These are phyloP conservation scores for Macrophya alboannulata DNA, from an alignment of 2,888 invertebrate genomes.

Conservation along the genomic window DNA sequence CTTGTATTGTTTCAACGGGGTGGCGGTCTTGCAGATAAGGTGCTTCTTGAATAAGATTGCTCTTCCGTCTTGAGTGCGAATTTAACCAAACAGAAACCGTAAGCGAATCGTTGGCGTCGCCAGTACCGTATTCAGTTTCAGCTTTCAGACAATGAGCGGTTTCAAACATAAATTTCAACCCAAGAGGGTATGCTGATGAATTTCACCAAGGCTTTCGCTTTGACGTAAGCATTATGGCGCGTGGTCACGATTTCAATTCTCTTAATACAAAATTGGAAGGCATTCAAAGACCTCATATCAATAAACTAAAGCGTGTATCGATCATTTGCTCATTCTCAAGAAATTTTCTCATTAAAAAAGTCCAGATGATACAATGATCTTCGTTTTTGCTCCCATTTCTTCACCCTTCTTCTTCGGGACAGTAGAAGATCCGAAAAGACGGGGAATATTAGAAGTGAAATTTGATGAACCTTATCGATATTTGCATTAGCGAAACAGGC, in stretches of 20 bases:
- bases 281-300: neutral
- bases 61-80: constrained; percentile 28
- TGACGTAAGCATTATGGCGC: neutral
- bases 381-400: neutral
- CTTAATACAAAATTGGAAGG: neutral
- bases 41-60: constrained; percentile 31
- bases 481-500: neutral
- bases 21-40: constrained; percentile 27
- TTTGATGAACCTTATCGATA: neutral
- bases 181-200: neutral
- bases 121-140: constrained; percentile 4
- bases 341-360: neutral
- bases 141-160: neutral
- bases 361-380: neutral
- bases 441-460: neutral
- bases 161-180: neutral
- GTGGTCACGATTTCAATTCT: neutral
- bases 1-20: constrained; percentile 30
- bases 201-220: neutral
- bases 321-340: neutral
- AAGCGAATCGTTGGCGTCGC: neutral
- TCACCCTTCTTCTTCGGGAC: neutral
- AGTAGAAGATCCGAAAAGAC: neutral
- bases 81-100: neutral
- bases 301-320: neutral